These are phyloP conservation scores for Triplophysa yarkandensis DNA, from an alignment of 2,797 vertebrate genomes.

Conservation along the genomic window DNA sequence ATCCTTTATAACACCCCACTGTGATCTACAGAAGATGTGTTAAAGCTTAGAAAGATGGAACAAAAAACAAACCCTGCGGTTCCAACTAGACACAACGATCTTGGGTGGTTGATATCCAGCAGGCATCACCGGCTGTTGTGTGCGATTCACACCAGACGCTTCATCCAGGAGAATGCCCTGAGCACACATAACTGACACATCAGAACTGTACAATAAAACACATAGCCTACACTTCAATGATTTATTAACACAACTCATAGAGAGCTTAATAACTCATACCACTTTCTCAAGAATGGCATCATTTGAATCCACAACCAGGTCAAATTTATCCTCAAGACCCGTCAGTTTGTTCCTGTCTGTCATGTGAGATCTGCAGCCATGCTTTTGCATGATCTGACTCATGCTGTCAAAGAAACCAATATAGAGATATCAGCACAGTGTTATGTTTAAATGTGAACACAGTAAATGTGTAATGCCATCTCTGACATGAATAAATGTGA, in stretches of 20 bases:
- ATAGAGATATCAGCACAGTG: not conserved
- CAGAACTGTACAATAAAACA: no score
- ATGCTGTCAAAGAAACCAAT: constrained; percentile 76
- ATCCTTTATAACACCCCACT: not conserved
- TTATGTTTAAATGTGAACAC: not conserved
- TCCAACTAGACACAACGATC: constrained; percentile 93
- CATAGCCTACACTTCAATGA: no score
- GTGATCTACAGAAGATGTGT: not conserved
- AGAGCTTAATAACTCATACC: constrained; percentile 11
- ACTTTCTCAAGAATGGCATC: constrained; percentile 87
- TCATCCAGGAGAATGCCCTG: constrained; percentile 94
- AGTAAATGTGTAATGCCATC: no score
- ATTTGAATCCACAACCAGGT: constrained; percentile 92
- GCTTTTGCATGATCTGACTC: constrained; percentile 92
- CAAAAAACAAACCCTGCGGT: constrained; percentile 85
- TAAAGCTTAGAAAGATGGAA: not conserved
- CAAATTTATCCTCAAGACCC: constrained; percentile 90
- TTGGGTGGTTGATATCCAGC: constrained; percentile 87
- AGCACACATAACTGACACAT: constrained; percentile 42
- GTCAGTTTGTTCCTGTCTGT: constrained; percentile 81
- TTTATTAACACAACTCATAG: no score
- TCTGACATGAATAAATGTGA: no score
- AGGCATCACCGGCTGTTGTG: constrained; percentile 90
- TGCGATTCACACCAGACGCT: constrained; percentile 88
- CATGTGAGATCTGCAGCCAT: constrained; percentile 85